These are phyloP conservation scores for Aplochiton taeniatus DNA, from an alignment of 2,797 vertebrate genomes.

Conservation along the genomic window DNA sequence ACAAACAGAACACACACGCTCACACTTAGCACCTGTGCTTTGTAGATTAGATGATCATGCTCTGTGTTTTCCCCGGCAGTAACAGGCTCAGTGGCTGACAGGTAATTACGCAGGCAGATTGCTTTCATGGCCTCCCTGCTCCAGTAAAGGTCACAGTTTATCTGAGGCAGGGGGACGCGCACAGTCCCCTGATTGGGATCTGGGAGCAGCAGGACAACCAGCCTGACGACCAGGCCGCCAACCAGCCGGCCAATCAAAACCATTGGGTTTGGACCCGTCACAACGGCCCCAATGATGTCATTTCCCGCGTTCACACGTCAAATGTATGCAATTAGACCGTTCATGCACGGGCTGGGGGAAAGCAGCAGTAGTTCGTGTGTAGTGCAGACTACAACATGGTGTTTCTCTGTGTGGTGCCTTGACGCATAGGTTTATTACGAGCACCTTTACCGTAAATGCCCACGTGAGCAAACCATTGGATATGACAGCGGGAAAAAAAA, in stretches of 20 bases:
- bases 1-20: neutral
- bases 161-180: constrained; percentile 36
- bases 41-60: constrained; percentile 67
- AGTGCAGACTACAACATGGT: too few relatives aligned
- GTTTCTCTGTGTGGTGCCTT: too few relatives aligned
- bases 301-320: too few relatives aligned
- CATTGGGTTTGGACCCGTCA: neutral
- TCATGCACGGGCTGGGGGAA: too few relatives aligned
- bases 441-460: too few relatives aligned
- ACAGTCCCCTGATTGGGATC: constrained; percentile 4
- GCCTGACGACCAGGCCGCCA: neutral
- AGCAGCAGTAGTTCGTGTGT: too few relatives aligned
- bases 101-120: constrained; percentile 79
- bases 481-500: too few relatives aligned
- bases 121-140: constrained; percentile 68
- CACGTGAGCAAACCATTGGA: too few relatives aligned
- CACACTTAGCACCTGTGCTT: constrained; percentile 52
- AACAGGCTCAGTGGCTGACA: constrained; percentile 74
- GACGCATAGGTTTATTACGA: too few relatives aligned
- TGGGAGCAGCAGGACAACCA: neutral
- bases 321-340: too few relatives aligned
- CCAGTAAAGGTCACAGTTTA: constrained; percentile 75
- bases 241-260: neutral
- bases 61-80: constrained; percentile 63
- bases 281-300: too few relatives aligned